Conservation (phyloP, 2,797 vertebrate genomes). For the Anguilla obscura region DNA sequence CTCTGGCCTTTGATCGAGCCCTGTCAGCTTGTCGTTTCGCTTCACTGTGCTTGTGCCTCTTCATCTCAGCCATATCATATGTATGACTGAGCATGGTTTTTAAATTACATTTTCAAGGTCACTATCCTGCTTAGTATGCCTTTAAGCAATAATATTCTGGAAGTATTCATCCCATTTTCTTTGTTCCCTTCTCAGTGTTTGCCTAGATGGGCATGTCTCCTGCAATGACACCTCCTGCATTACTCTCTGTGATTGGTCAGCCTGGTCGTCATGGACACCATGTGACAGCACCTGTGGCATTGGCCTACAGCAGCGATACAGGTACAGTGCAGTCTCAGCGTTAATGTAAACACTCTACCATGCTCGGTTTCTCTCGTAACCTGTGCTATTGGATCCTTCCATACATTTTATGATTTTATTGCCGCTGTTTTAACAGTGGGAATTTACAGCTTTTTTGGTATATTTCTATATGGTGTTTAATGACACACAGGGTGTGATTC, state of each 20-base stretch:
- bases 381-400: not conserved
- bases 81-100: too few relatives aligned
- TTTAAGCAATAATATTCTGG: not conserved
- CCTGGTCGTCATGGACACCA: constrained; percentile 85
- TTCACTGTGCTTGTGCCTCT: too few relatives aligned
- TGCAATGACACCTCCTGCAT: constrained; percentile 72
- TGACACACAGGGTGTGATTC: not conserved
- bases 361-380: not conserved
- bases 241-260: constrained; percentile 79
- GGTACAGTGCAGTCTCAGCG: constrained; percentile 59
- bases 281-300: constrained; percentile 80
- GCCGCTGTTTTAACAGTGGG: not conserved
- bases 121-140: too few relatives aligned
- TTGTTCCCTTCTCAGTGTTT: constrained; percentile 63
- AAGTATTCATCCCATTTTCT: not conserved
- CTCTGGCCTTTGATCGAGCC: too few relatives aligned
- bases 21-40: too few relatives aligned
- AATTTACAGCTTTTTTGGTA: not conserved
- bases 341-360: not conserved
- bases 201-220: constrained; percentile 70
- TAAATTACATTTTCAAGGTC: too few relatives aligned
- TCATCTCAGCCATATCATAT: too few relatives aligned
- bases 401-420: not conserved
- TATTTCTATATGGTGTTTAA: not conserved
- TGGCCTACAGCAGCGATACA: constrained; percentile 80